Evolutionary conservation across 92 coral and sea anemone genomes (phyloP).

Genomic region (Epizoanthus ramosus): DNA sequence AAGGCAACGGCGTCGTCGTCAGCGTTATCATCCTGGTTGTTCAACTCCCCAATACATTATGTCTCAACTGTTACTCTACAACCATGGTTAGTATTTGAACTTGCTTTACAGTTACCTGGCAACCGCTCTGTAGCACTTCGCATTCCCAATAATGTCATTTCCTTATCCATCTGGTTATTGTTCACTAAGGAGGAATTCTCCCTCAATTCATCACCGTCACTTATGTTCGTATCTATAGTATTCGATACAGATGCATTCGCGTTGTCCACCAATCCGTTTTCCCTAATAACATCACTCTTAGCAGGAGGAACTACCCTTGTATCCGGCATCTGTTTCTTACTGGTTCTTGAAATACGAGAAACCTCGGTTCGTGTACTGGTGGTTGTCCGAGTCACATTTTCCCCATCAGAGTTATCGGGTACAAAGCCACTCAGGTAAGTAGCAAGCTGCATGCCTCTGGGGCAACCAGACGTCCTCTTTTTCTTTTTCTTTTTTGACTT

Average conservation of each 20-base stretch:
- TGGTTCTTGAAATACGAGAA: not conserved
- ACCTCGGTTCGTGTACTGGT: not conserved
- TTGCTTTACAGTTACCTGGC: not conserved
- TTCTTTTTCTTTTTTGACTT: slow-evolving; percentile 28
- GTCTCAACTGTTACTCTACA: not conserved
- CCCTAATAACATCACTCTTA: not conserved
- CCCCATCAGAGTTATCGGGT: slow-evolving; percentile 1
- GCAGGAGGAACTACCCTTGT: not conserved
- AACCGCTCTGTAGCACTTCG: not conserved
- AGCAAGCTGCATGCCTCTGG: slow-evolving; percentile 36
- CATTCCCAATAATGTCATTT: not conserved
- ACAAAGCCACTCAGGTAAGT: slow-evolving; percentile 40
- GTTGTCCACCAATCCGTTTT: too few species aligned
- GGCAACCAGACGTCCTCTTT: slow-evolving; percentile 31
- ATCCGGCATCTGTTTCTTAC: not conserved
- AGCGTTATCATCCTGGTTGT: too few species aligned
- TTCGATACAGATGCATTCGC: not conserved
- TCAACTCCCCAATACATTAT: not conserved
- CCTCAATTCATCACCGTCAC: not conserved
- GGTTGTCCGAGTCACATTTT: not conserved
- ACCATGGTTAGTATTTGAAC: not conserved
- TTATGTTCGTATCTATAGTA: not conserved
- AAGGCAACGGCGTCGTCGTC: too few species aligned
- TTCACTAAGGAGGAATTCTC: not conserved
- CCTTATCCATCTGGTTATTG: not conserved